These are phyloP conservation scores for Blastobasis adustella DNA, from an alignment of 2,888 invertebrate genomes.

Conservation along the genomic window DNA sequence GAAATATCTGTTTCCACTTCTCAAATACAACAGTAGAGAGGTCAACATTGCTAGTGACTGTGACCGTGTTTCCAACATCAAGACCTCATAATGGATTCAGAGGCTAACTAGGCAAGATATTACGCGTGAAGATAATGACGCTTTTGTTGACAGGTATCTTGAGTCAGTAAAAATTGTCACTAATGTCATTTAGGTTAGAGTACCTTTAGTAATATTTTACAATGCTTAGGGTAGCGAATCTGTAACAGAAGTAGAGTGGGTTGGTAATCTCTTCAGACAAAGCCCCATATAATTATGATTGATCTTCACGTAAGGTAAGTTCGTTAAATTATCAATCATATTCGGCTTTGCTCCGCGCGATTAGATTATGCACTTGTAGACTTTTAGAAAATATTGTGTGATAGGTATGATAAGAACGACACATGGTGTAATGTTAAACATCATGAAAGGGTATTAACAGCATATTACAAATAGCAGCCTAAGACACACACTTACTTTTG, in stretches of 20 bases:
- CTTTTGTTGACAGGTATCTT: slow-evolving; percentile 79
- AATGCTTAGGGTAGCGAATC: background rate
- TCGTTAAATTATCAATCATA: no score
- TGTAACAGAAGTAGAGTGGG: background rate
- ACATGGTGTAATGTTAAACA: no score
- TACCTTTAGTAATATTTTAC: background rate
- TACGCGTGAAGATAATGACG: slow-evolving; percentile 38
- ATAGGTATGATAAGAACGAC: no score
- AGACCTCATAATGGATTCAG: slow-evolving; percentile 52
- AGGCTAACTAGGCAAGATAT: slow-evolving; percentile 37
- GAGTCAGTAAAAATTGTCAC: slow-evolving; percentile 42
- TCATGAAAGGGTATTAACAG: no score
- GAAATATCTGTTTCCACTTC: slow-evolving; percentile 76
- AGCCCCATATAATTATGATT: background rate
- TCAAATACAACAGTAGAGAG: slow-evolving; percentile 79
- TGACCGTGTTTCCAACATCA: slow-evolving; percentile 76
- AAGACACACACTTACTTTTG: no score
- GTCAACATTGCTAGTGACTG: slow-evolving; percentile 82
- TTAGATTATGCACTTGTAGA: no score
- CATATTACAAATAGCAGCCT: no score
- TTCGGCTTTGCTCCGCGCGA: no score
- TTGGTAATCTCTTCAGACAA: background rate
- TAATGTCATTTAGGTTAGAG: slow-evolving; percentile 15
- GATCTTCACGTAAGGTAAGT: no score
- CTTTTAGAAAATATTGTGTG: no score